These are phyloP conservation scores for Macquaria ambigua DNA, from an alignment of 2,113 vertebrate genomes.

Conservation along the genomic window DNA sequence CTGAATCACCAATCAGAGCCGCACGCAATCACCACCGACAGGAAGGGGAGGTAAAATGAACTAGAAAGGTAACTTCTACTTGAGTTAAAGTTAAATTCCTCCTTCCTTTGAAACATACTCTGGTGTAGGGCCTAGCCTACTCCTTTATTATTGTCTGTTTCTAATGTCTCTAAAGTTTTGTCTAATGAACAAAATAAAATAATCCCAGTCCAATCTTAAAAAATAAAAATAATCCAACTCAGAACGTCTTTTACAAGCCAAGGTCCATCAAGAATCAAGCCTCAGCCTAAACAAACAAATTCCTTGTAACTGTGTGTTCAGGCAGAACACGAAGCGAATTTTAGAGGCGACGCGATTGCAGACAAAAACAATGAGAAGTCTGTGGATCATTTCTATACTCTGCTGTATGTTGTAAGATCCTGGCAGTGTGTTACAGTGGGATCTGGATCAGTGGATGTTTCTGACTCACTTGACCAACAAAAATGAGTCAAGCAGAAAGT, in stretches of 20 bases:
- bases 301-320: not conserved
- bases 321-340: not conserved
- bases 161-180: not conserved
- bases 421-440: too few species aligned
- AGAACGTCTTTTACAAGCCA: not conserved
- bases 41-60: conserved; percentile 16
- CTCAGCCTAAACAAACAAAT: not conserved
- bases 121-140: not conserved
- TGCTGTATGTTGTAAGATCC: not conserved
- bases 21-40: conserved; percentile 2
- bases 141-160: not conserved
- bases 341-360: too few species aligned
- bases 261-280: not conserved
- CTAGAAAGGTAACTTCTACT: not conserved
- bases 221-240: not conserved
- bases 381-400: not conserved
- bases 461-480: not conserved
- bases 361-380: not conserved
- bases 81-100: not conserved
- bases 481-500: not conserved
- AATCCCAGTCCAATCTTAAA: too few species aligned
- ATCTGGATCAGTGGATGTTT: not conserved
- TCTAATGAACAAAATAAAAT: not conserved
- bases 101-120: not conserved
- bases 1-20: conserved; percentile 56